Evolutionary conservation across 2,888 invertebrate species (phyloP), one percentile per base, ranked within the genome.

Genomic region (Sarcophaga subvicina): DNA sequence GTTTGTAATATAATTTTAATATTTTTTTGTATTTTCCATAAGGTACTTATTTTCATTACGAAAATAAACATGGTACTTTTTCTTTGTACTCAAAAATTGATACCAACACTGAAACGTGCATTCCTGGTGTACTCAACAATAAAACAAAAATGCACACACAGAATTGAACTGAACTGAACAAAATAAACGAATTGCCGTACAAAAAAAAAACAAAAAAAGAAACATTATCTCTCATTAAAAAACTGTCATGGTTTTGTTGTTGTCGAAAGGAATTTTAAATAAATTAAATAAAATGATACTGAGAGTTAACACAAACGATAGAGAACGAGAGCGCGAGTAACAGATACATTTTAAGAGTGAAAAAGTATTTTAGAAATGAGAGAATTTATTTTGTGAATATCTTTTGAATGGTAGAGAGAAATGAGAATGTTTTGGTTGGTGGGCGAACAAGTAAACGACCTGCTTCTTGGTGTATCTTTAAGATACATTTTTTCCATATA

Each of bases 251-350:
- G 8, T 87, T 89, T 90, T 90, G 90, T 90, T 90, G 90, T 90
- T 90, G 90, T 87, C 77, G 83, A 89, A 89, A 87, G 89, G 90
- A 90, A 90, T 90, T 88, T 76, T 12, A 83, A 87, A 87, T 78
- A 81, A 87, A 81, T 81, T 83, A 78, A 75, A 81, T 75, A 70
- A 71, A 45, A 59, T 77, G 59, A 66, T 59, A 70, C 62, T 70
- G 63, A 75, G 62, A 11, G 62, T 17, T 64, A 45, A 47, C 47
- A 47, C 47, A 67, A n/a, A 59, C 67, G 62, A 45, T 11, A 67
- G 5, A 70, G 14, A 76, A 63, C 45, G 22, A 22, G 67, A 45
- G 63, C 27, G 22, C 49, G 4, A 67, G 4, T 25, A 25, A 1
- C 47, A 45, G 47, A 69, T 54, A 54, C 62, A 72, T 27, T n/a